Base-by-base conservation (phyloP, 2,797 vertebrate species). In the Mormyrops attenuatus region DNA sequence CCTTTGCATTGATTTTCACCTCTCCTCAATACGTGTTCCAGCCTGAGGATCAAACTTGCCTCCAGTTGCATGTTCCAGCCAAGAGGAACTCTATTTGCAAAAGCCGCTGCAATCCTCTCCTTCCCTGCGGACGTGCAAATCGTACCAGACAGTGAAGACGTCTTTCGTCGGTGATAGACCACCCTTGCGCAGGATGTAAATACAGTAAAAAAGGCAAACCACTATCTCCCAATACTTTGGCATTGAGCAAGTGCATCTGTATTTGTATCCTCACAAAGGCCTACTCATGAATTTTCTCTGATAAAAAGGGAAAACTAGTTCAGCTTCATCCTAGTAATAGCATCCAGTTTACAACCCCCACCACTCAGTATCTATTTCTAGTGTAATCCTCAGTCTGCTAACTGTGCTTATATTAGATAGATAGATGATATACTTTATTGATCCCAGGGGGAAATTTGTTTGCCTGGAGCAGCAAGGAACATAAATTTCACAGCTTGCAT, bases 281-380 rank as follows among this genome's bases (percentile, higher is more conserved):
- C 66, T 73, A 38, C 5, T 3, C 69, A 41, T 17, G 69, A 34
- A 73, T 73, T 17, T 73, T 38, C 69, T 41, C 69, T 73, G 34
- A 73, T 73, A 38, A 73, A 73, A 73, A 73, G 2, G 34, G 69
- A 73, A 73, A 38, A 73, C 34, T 7, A 38, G 69, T 73, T 38
- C 69, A 73, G 30, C 69, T 73, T 73, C 30, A 73, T 34, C 34
- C 69, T 73, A 73, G 30, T 38, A 73, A 73, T 17, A 73, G 15
- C 69, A 38, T 73, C 15, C 30, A 38, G 66, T 38, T 73, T 73
- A 38, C 30, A 34, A 73, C 66, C 30, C 69, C 34, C 30, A 38
- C 69, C 69, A 38, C 69, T 73, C 69, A 73, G 69, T 73, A 73
- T 73, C 69, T 73, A 20, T 73, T 73, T 73, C 69, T 73, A 73